Conservation (phyloP, 1,140 invertebrate species). For the Listronotus bonariensis region DNA sequence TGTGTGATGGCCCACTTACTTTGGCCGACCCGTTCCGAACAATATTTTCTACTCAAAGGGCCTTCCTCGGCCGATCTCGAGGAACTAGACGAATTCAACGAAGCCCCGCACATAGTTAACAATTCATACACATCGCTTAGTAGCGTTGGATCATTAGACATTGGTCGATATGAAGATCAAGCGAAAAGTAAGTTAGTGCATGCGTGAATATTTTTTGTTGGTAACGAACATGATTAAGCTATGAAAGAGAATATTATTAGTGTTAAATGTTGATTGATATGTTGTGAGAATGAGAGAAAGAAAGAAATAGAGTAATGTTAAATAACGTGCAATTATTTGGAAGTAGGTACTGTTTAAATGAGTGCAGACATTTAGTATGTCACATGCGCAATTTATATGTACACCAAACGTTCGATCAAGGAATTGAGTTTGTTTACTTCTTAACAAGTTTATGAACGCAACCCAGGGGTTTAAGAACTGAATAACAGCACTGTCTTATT, state of each 20-base stretch:
- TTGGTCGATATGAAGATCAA: constrained; percentile 50
- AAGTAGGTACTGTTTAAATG: too few species aligned
- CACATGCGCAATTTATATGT: too few species aligned
- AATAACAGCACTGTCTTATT: too few species aligned
- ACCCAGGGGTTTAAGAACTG: too few species aligned
- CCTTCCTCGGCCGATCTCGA: constrained; percentile 69
- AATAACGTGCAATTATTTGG: too few species aligned
- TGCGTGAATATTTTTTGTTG: constrained; percentile 32
- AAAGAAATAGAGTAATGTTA: too few species aligned
- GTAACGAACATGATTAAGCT: not conserved
- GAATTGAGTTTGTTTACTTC: too few species aligned
- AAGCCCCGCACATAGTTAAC: constrained; percentile 85
- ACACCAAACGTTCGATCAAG: too few species aligned
- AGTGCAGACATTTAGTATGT: too few species aligned
- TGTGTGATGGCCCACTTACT: constrained; percentile 91
- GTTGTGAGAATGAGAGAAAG: too few species aligned
- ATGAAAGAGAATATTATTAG: not conserved
- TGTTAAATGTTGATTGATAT: too few species aligned
- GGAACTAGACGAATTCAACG: constrained; percentile 89
- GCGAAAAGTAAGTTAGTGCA: constrained; percentile 46
- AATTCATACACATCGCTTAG: constrained; percentile 58
- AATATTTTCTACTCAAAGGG: constrained; percentile 83
- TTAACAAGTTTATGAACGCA: too few species aligned
- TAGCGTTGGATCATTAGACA: constrained; percentile 49
- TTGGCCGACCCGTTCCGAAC: constrained; percentile 89